These are phyloP conservation scores for Carollia perspicillata DNA, from an alignment of 2,113 vertebrate genomes.

Conservation along the genomic window DNA sequence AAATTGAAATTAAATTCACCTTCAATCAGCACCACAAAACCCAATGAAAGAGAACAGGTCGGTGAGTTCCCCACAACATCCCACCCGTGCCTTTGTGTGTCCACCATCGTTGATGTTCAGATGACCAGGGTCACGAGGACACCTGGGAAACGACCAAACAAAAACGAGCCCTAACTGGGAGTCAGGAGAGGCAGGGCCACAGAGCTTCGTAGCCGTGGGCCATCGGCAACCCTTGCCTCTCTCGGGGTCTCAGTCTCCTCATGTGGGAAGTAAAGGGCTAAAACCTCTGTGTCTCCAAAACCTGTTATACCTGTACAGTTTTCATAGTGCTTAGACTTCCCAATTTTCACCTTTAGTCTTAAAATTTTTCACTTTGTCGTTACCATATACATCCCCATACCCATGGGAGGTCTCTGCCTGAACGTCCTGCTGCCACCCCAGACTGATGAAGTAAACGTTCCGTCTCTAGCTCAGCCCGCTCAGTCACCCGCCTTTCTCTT, in stretches of 20 bases:
- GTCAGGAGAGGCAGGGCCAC: background rate
- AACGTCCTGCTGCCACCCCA: background rate
- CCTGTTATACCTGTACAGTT: no score
- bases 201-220: background rate
- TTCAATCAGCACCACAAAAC: background rate
- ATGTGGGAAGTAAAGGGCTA: background rate
- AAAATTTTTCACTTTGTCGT: background rate
- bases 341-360: background rate
- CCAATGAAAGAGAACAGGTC: background rate
- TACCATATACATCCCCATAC: background rate
- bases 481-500: background rate
- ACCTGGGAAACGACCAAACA: background rate
- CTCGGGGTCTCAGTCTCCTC: background rate
- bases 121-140: background rate
- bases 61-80: background rate
- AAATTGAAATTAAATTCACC: background rate
- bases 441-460: background rate
- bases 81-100: background rate
- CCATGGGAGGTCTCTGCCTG: background rate
- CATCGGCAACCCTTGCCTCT: background rate
- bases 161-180: background rate
- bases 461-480: background rate
- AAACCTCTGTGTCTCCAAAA: background rate
- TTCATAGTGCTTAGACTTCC: background rate
- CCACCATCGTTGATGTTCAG: background rate